phyloP scores from a whole-genome alignment of 1,140 invertebrate species.

The Melanaphis sacchari region DNA sequence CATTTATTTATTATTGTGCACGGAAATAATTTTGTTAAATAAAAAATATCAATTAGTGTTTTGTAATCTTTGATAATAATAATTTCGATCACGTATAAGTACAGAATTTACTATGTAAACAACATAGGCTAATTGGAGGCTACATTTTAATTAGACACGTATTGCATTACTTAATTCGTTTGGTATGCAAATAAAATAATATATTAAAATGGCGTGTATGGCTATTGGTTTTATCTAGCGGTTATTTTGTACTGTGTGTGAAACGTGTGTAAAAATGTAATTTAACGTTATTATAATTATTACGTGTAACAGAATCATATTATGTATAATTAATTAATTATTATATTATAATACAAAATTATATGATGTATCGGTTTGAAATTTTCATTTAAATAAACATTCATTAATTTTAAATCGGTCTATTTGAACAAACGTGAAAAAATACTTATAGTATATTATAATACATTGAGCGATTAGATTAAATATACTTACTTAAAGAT shows the following conservation, averaged over 20 bases:
- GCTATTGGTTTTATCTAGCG: not conserved
- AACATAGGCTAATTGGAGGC: not conserved
- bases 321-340: too few species aligned
- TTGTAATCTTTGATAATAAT: not conserved
- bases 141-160: not conserved
- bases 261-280: not conserved
- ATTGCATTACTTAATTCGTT: not conserved
- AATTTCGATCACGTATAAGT: not conserved
- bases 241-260: not conserved
- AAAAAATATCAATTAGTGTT: not conserved
- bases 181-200: slow-evolving; percentile 1
- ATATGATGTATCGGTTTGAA: not conserved
- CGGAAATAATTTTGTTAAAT: not conserved
- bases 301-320: not conserved
- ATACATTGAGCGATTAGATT: not conserved
- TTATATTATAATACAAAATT: not conserved
- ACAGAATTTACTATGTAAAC: not conserved
- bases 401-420: not conserved
- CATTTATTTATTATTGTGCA: not conserved
- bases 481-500: too few species aligned
- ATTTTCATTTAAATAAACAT: not conserved
- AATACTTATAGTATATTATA: not conserved
- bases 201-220: not conserved
- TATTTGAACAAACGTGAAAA: not conserved
- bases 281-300: not conserved